A percentile compares a stretch with the other conserved stretches of the same genome.
These are phyloP conservation scores for Drosophila mauritiana DNA, from an alignment of 1,140 invertebrate species.

Conservation along the genomic window DNA sequence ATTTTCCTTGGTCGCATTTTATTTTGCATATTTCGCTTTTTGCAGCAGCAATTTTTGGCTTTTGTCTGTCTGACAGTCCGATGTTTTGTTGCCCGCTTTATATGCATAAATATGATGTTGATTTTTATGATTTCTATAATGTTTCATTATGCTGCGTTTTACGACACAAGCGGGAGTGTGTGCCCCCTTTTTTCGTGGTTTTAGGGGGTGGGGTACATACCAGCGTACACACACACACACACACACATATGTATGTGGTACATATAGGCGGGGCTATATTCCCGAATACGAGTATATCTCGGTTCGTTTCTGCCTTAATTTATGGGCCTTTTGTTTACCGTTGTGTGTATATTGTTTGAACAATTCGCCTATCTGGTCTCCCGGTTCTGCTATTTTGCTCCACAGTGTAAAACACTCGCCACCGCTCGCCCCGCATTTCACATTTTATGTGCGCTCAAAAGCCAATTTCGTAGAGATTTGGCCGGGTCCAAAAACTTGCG, in stretches of 20 bases:
- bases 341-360: conserved; percentile 47
- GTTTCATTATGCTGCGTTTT: conserved; percentile 80
- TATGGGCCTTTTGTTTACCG: conserved; percentile 59
- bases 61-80: conserved; percentile 47
- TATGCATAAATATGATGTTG: conserved; percentile 81
- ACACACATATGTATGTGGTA: conserved; percentile 41
- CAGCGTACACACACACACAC: too few relatives aligned
- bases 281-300: conserved; percentile 41
- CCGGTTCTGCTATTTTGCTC: conserved; percentile 54
- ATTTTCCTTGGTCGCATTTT: conserved; percentile 32
- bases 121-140: conserved; percentile 83
- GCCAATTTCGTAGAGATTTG: conserved; percentile 81
- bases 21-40: conserved; percentile 48
- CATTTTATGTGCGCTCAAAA: conserved; percentile 83
- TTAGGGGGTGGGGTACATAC: background rate
- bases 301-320: conserved; percentile 74
- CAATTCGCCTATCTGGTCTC: conserved; percentile 58
- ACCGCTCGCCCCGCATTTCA: conserved; percentile 53
- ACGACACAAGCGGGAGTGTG: conserved; percentile 70
- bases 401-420: conserved; percentile 64
- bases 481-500: conserved; percentile 68
- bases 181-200: background rate
- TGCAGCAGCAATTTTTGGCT: conserved; percentile 48
- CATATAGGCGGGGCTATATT: conserved; percentile 22
- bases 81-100: conserved; percentile 38